Evolutionary conservation across 1,140 invertebrate genomes (phyloP).

Genomic region (Drosophila pallidifrons): DNA sequence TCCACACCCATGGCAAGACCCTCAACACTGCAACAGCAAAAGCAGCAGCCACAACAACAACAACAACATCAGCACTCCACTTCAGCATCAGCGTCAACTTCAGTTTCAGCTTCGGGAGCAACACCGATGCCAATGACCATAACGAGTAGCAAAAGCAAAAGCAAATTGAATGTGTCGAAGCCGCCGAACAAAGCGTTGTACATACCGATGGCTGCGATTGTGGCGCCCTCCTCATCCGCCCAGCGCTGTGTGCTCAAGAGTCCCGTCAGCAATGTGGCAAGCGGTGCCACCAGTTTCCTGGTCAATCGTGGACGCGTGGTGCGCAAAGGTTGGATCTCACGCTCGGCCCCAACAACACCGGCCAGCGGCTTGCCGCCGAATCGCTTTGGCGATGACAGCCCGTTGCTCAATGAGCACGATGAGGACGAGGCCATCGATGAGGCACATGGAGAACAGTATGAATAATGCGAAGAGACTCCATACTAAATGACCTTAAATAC

Average conservation of each 20-base stretch:
- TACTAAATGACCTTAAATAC: neutral
- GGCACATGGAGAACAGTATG: conserved; percentile 7
- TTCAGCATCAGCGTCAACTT: neutral
- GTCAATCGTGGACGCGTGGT: conserved; percentile 59
- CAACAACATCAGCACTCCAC: conserved; percentile 25
- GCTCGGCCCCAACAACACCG: conserved; percentile 91
- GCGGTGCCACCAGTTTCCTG: conserved; percentile 73
- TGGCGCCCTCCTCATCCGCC: conserved; percentile 41
- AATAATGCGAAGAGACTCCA: neutral
- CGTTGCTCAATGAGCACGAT: conserved; percentile 86
- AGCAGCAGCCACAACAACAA: no score
- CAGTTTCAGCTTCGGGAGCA: conserved; percentile 2
- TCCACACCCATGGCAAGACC: conserved; percentile 59
- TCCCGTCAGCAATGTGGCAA: conserved; percentile 75
- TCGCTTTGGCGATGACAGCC: conserved; percentile 87
- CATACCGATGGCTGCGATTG: conserved; percentile 74
- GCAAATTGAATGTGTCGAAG: conserved; percentile 70
- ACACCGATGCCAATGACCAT: neutral
- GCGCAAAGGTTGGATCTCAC: conserved; percentile 88
- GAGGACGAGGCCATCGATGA: conserved; percentile 85
- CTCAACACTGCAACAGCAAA: conserved; percentile 24
- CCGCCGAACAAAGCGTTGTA: conserved; percentile 78
- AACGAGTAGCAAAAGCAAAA: conserved; percentile 47
- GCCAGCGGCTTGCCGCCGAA: conserved; percentile 86
- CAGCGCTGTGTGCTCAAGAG: conserved; percentile 77